Percentiles rank a stretch among this genome's conserved stretches.
These are phyloP conservation scores for Cercocebus atys DNA, from an alignment of 2,113 vertebrate species.

Conservation along the genomic window DNA sequence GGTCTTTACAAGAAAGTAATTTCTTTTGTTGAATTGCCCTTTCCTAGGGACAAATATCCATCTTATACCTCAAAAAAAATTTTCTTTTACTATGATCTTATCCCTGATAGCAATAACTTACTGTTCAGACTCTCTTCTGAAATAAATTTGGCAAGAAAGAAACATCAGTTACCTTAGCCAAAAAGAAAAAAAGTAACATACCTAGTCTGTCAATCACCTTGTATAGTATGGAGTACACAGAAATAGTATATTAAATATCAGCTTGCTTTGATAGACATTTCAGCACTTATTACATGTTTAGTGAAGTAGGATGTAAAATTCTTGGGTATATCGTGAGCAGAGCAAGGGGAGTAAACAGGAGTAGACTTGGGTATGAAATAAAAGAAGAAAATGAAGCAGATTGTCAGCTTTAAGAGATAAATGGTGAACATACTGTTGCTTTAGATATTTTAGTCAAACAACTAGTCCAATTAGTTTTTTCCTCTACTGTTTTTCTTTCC, in stretches of 20 bases:
- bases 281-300: not conserved
- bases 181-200: not conserved
- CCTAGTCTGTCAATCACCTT: not conserved
- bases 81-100: conserved; percentile 17
- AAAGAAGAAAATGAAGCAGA: not conserved
- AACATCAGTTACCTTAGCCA: conserved; percentile 18
- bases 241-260: conserved; percentile 18
- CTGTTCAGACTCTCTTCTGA: not conserved
- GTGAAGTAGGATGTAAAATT: not conserved
- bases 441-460: conserved; percentile 7
- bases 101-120: not conserved
- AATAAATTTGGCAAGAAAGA: conserved; percentile 25
- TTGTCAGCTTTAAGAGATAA: not conserved
- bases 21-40: conserved; percentile 54
- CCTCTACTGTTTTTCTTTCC: not conserved
- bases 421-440: not conserved
- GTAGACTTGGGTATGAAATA: not conserved
- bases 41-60: conserved; percentile 20
- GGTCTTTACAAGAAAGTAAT: conserved; percentile 63
- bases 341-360: not conserved
- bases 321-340: not conserved
- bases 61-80: not conserved
- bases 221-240: not conserved
- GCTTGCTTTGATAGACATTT: not conserved
- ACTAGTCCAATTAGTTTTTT: not conserved